Percentiles rank a stretch among this genome's conserved stretches.
phyloP scores from a whole-genome alignment of 2,797 vertebrate species.

The Microchirus variegatus region DNA sequence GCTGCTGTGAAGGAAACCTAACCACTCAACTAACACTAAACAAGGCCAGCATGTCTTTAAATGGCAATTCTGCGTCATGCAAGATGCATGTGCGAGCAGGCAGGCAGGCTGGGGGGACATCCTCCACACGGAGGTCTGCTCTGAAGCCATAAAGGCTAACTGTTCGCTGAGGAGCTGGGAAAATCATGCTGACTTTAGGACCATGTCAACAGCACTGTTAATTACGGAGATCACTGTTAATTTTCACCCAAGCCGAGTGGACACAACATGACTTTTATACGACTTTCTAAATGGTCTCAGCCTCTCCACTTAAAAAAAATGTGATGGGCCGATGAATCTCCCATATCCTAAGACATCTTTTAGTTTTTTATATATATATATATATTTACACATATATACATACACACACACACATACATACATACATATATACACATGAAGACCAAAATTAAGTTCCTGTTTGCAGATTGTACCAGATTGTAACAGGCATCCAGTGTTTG shows the following conservation, averaged over 20 bases:
- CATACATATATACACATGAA: too few relatives aligned
- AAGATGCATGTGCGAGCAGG: slow-evolving; percentile 53
- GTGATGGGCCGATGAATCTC: not conserved
- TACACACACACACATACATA: too few relatives aligned
- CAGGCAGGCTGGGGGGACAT: slow-evolving; percentile 67
- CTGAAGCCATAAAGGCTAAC: slow-evolving; percentile 60
- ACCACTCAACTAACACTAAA: slow-evolving; percentile 62
- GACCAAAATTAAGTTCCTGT: too few relatives aligned
- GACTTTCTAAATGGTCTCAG: slow-evolving; percentile 6
- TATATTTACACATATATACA: too few relatives aligned
- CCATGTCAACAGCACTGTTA: slow-evolving; percentile 59
- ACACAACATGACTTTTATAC: slow-evolving; percentile 57
- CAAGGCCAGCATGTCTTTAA: slow-evolving; percentile 66
- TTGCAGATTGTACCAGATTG: too few relatives aligned
- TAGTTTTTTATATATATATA: too few relatives aligned
- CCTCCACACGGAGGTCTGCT: slow-evolving; percentile 64
- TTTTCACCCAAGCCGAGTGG: slow-evolving; percentile 36
- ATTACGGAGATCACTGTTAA: slow-evolving; percentile 64
- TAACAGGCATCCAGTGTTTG: too few relatives aligned
- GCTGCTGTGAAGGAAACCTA: slow-evolving; percentile 58
- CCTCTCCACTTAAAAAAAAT: not conserved
- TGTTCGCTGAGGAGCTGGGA: slow-evolving; percentile 64
- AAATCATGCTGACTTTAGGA: slow-evolving; percentile 75
- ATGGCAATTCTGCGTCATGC: slow-evolving; percentile 69
- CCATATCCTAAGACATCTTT: not conserved